Evolutionary conservation across 2,888 invertebrate genomes (phyloP), one percentile per base, ranked within the genome.

Genomic region (Cephus sareptanus): DNA sequence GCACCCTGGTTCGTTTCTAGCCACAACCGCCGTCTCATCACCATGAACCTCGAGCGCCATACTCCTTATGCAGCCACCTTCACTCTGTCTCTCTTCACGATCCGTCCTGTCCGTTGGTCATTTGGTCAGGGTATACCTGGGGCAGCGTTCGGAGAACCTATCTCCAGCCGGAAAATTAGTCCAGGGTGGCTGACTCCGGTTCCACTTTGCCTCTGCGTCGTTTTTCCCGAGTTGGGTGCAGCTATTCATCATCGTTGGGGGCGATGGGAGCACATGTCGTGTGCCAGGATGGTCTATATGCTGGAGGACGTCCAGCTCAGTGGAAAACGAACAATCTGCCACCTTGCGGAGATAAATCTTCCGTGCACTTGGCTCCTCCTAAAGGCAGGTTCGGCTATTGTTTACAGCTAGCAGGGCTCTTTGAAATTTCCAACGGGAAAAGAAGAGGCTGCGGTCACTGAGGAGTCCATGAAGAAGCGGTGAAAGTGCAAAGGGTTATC

Each of bases 341-440:
- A 87, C 88, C 86, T 85, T 85, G 83, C 81, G 81, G 84, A 85
- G 88, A 87, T 87, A 87, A 87, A 89, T 88, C 83, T 56, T 56
- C 9, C 9, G 31, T 11, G 33, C 71, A 34, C 34, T 71, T 71
- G 71, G 12, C 31, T 33, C 71, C 33, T 31, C 71, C 23, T 23
- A 9, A 56, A 56, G 56, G 56, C 56, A 56, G 56, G 56, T 9
- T 23, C 56, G 1, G 9, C 23, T 9, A 56, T 56, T 56, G 56
- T 56, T 23, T 56, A 23, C 9, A 56, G 56, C 56, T 2, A 56
- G 56, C 23, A 23, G 56, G 9, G 23, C 9, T 73, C 75, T 35
- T 78, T 40, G 34, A 70, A 33, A 77, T 77, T 75, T 78, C 70
- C 2, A 56, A 23, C 23, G 40, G 31, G 34, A 70, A 30, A 56